Percentiles rank a stretch among this genome's conserved stretches.
Evolutionary conservation across 2,797 vertebrate genomes (phyloP).

Genomic region (Furcifer pardalis): DNA sequence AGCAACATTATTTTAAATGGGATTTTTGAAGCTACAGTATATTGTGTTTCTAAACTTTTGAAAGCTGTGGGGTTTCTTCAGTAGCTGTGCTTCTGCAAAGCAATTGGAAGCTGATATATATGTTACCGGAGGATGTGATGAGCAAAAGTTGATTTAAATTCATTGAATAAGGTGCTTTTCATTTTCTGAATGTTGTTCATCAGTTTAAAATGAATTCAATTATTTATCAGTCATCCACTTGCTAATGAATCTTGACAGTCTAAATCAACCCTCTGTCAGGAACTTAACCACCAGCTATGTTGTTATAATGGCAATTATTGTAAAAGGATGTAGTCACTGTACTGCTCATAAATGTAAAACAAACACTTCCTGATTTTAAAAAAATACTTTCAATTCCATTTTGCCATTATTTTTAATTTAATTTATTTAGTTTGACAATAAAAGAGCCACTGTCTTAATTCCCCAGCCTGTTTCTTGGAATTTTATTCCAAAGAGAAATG

Average conservation of each 20-base stretch:
- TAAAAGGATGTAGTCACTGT: constrained; percentile 9
- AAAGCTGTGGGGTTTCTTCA: neutral
- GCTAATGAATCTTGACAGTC: constrained; percentile 67
- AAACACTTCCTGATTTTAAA: constrained; percentile 17
- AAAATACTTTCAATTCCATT: constrained; percentile 44
- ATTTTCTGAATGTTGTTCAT: constrained; percentile 74
- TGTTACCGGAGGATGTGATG: constrained; percentile 49
- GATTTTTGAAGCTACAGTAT: neutral
- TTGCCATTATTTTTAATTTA: constrained; percentile 59
- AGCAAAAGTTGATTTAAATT: constrained; percentile 69
- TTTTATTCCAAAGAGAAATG: constrained; percentile 60
- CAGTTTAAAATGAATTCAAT: constrained; percentile 72
- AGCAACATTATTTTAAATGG: neutral
- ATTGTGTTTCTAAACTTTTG: constrained; percentile 24
- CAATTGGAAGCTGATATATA: neutral
- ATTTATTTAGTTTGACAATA: constrained; percentile 67
- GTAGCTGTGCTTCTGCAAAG: constrained; percentile 39
- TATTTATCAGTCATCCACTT: constrained; percentile 71
- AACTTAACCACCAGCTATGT: constrained; percentile 46
- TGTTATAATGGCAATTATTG: constrained; percentile 48
- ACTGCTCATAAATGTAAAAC: constrained; percentile 37
- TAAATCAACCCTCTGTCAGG: constrained; percentile 30
- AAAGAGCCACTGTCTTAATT: constrained; percentile 57
- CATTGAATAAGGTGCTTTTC: constrained; percentile 63
- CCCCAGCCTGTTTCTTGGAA: constrained; percentile 54